These are phyloP conservation scores for Hypotaenidia okinawae DNA, from an alignment of 2,797 vertebrate genomes.

Conservation along the genomic window DNA sequence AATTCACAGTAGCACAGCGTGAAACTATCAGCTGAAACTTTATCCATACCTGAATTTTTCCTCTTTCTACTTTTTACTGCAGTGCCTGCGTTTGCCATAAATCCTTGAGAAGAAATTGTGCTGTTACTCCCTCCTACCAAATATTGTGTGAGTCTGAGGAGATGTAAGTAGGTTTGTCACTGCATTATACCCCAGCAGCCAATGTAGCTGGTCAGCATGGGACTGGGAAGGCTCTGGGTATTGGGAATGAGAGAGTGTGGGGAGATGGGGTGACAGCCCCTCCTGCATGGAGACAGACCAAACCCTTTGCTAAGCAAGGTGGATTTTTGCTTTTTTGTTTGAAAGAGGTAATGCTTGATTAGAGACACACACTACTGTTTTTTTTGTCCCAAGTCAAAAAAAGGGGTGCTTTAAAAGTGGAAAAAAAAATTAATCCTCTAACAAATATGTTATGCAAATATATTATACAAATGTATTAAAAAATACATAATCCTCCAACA, in stretches of 20 bases:
- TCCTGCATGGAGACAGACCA: not conserved
- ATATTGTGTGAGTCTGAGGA: not conserved
- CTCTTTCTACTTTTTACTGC: not conserved
- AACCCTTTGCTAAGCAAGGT: fast-evolving
- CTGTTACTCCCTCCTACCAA: not conserved
- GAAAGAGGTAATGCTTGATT: not conserved
- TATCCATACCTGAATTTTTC: not conserved
- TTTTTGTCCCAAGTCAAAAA: not conserved
- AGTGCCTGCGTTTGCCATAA: not conserved
- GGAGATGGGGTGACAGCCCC: not conserved
- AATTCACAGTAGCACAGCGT: not conserved
- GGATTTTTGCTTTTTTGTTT: not conserved
- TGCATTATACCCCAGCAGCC: not conserved
- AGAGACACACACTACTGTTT: not conserved
- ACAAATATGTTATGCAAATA: not conserved
- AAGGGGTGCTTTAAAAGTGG: not conserved
- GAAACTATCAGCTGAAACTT: not conserved
- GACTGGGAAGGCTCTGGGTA: not conserved
- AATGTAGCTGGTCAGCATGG: not conserved
- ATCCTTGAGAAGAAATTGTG: not conserved
- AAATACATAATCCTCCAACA: not conserved
- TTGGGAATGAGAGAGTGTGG: not conserved
- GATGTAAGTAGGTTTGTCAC: not conserved
- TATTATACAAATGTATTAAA: too few species aligned
- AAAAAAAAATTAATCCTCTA: not conserved